Percentiles rank a stretch among this genome's conserved stretches.
phyloP scores from a whole-genome alignment of 1,140 invertebrate genomes.

The Sitophilus oryzae region DNA sequence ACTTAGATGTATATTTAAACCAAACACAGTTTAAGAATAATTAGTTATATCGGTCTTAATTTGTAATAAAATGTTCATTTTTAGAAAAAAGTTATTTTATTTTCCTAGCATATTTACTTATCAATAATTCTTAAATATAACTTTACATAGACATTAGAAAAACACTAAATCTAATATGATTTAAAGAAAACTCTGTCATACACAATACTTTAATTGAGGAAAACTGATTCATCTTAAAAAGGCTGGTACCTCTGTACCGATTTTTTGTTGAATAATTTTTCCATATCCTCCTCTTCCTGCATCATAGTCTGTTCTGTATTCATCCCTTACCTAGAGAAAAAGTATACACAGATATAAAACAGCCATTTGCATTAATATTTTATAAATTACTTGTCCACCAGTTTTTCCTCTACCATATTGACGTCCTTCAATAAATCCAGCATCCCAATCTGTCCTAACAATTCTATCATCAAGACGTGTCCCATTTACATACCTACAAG shows the following conservation, averaged over 20 bases:
- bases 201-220: too few species aligned
- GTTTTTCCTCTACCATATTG: slow-evolving; percentile 98
- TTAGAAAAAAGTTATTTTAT: too few species aligned
- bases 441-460: slow-evolving; percentile 98
- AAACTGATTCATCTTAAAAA: slow-evolving; percentile 31
- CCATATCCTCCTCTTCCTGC: slow-evolving; percentile 94
- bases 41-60: too few species aligned
- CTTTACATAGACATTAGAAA: too few species aligned
- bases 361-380: not conserved
- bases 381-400: slow-evolving; percentile 82
- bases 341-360: slow-evolving; percentile 3
- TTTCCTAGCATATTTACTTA: too few species aligned
- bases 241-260: slow-evolving; percentile 41
- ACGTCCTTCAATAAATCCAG: slow-evolving; percentile 96
- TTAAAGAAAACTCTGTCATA: too few species aligned
- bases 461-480: slow-evolving; percentile 95
- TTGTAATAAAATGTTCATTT: too few species aligned
- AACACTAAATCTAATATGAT: too few species aligned
- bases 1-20: too few species aligned
- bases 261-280: slow-evolving; percentile 85
- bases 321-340: slow-evolving; percentile 79
- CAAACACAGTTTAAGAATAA: too few species aligned
- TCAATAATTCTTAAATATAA: too few species aligned
- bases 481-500: slow-evolving; percentile 82
- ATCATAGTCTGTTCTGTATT: slow-evolving; percentile 97